phyloP scores from a whole-genome alignment of 1,140 invertebrate species.

The Eupristina koningsbergeri region DNA sequence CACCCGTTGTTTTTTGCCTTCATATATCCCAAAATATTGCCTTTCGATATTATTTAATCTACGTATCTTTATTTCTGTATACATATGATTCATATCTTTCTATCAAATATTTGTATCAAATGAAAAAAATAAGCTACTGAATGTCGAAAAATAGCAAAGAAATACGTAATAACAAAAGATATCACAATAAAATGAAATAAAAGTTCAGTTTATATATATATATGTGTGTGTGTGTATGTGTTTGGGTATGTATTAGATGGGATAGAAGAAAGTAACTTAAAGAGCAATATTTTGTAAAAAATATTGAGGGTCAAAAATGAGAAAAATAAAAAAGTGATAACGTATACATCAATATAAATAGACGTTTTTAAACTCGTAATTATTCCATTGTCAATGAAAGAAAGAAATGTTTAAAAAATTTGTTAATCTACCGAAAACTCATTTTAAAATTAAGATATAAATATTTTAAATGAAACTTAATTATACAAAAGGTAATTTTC shows the following conservation, averaged over 20 bases:
- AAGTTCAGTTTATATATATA: neutral
- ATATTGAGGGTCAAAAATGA: neutral
- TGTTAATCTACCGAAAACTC: no score
- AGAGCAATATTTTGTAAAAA: neutral
- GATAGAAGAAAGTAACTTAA: neutral
- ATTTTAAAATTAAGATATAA: no score
- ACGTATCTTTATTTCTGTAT: neutral
- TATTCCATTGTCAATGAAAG: no score
- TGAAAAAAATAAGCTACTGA: neutral
- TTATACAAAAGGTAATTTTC: no score
- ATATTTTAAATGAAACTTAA: no score
- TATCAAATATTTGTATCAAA: slow-evolving; percentile 3
- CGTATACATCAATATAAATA: neutral
- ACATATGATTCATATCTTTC: neutral
- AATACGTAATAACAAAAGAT: neutral
- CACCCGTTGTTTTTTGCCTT: neutral
- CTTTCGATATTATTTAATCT: neutral
- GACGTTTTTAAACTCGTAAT: neutral
- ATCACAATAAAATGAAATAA: neutral
- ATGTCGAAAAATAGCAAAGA: neutral
- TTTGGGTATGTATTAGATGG: no score
- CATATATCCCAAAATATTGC: neutral
- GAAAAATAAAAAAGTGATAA: neutral
- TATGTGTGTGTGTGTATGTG: neutral
- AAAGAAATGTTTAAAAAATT: neutral